A percentile compares a stretch with the other conserved stretches of the same genome.
phyloP scores from a whole-genome alignment of 1,140 invertebrate genomes.

The Dendroctonus valens region DNA sequence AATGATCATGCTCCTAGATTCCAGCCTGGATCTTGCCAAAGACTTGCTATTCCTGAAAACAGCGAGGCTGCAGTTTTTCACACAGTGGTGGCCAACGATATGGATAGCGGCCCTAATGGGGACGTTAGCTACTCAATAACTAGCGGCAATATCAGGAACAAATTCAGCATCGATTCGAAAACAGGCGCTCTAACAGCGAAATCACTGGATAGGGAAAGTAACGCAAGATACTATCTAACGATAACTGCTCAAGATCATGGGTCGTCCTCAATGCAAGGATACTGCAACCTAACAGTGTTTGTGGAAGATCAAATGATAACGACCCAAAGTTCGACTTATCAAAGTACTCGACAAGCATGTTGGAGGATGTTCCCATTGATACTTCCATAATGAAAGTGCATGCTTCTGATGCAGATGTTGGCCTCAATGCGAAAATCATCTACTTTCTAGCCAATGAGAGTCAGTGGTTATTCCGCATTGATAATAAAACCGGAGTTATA shows the following conservation, averaged over 20 bases:
- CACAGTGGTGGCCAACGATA: slow-evolving; percentile 83
- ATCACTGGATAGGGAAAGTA: slow-evolving; percentile 81
- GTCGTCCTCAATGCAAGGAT: slow-evolving; percentile 65
- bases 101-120: slow-evolving; percentile 79
- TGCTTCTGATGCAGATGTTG: slow-evolving; percentile 86
- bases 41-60: slow-evolving; percentile 83
- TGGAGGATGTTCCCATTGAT: slow-evolving; percentile 74
- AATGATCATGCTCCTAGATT: slow-evolving; percentile 91
- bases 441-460: slow-evolving; percentile 92
- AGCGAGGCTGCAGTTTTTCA: slow-evolving; percentile 79
- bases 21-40: slow-evolving; percentile 76
- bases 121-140: slow-evolving; percentile 83
- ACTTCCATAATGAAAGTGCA: slow-evolving; percentile 81
- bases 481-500: slow-evolving; percentile 88
- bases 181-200: slow-evolving; percentile 77
- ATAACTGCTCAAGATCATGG: slow-evolving; percentile 83
- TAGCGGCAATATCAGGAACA: slow-evolving; percentile 81
- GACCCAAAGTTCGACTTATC: slow-evolving; percentile 75
- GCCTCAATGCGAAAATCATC: slow-evolving; percentile 82
- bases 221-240: slow-evolving; percentile 74
- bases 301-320: slow-evolving; percentile 92
- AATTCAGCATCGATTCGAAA: slow-evolving; percentile 78
- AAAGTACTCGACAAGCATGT: slow-evolving; percentile 72
- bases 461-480: slow-evolving; percentile 87
- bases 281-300: slow-evolving; percentile 77